Evolutionary conservation across 2,113 vertebrate species (phyloP).

Genomic region (Rattus norvegicus): DNA sequence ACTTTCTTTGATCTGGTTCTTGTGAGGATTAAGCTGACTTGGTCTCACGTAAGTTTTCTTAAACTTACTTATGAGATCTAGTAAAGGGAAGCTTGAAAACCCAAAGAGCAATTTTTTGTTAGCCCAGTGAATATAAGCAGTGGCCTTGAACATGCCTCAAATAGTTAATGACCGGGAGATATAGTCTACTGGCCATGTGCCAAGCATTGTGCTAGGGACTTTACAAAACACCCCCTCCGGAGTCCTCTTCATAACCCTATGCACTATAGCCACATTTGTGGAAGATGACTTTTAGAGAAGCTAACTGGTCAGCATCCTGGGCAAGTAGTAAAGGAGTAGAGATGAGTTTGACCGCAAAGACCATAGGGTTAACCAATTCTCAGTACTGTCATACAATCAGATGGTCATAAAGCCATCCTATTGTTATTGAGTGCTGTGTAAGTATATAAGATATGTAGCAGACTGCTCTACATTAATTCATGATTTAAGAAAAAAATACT

Average conservation of each 20-base stretch:
- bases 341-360: not conserved
- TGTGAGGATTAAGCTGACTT: conserved; percentile 22
- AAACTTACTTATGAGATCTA: not conserved
- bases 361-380: not conserved
- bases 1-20: conserved; percentile 39
- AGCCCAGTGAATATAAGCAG: not conserved
- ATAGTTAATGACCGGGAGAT: not conserved
- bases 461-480: not conserved
- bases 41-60: not conserved
- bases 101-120: not conserved
- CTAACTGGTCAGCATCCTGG: not conserved
- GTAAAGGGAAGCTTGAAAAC: not conserved
- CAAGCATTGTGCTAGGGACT: not conserved
- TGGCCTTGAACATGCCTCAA: not conserved
- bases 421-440: not conserved
- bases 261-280: not conserved
- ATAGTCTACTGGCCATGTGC: not conserved
- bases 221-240: not conserved
- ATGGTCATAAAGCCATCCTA: not conserved
- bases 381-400: not conserved
- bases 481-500: not conserved
- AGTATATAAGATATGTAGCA: not conserved
- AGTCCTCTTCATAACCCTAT: not conserved
- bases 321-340: not conserved
- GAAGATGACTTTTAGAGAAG: conserved; percentile 6